Base-by-base conservation (phyloP, 2,797 vertebrate genomes). In the Poeciliopsis gracilis region DNA sequence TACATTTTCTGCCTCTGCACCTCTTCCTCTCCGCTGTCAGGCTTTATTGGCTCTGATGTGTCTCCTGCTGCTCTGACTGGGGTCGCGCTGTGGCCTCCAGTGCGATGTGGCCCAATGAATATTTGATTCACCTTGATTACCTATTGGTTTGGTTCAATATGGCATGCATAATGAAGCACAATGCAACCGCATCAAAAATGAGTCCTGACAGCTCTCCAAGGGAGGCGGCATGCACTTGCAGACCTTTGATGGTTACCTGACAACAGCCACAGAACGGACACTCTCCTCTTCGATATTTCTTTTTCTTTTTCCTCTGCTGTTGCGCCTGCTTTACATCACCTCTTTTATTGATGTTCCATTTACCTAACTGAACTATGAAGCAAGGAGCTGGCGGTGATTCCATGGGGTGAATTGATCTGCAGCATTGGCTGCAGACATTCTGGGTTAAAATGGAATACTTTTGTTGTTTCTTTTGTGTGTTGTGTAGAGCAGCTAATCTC, bases 101-200 rank as follows among this genome's bases (percentile, higher is more conserved):
- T 84, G n/a, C 84, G 85, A 87, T 85, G 76, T 85, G 82, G 88
- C 81, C 75, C 84, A 86, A 91, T 94, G 85, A 94, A 94, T 95
- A 94, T 94, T 94, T 93, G 90, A 93, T 92, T 88, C 82, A 45
- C 82, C 84, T 85, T 93, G 91, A 95, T 94, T 92, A 92, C 75
- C 83, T 82, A 88, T 91, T 84, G 87, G 77, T 91, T 91, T 87
- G 89, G 88, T 88, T 94, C 91, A 86, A 91, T 93, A 88, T 84
- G 82, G 89, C 86, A 85, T 92, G 89, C 91, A 92, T 94, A 91
- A 92, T 93, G 83, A 90, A 93, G 80, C 75, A 0, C 74, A n/a
- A 46, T 30, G 72, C 75, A 20, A 71, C 49, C 38, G 13, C 82
- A 80, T 87, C 72, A 77, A 41, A 79, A 83, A 86, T 81, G 75